Evolutionary conservation across 2,797 vertebrate species (phyloP).

Genomic region (Lates japonicus): DNA sequence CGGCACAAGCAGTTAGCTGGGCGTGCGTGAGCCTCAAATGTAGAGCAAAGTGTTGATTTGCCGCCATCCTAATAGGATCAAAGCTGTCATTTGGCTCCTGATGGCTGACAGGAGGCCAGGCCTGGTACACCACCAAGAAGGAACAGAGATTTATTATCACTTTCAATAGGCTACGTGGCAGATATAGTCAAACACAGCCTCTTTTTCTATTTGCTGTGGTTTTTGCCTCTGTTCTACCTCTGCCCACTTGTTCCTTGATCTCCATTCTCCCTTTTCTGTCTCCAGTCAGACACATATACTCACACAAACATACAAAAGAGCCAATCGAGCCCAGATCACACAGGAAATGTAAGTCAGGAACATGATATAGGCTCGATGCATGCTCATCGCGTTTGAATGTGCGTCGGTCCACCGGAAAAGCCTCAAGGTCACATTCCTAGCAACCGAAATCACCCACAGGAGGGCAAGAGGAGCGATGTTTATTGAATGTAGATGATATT

Average conservation of each 20-base stretch:
- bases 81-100: slow-evolving; percentile 87
- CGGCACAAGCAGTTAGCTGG: slow-evolving; percentile 80
- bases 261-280: slow-evolving; percentile 19
- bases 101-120: slow-evolving; percentile 85
- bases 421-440: slow-evolving; percentile 68
- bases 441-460: slow-evolving; percentile 69
- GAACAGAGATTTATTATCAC: slow-evolving; percentile 75
- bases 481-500: slow-evolving; percentile 82
- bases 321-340: slow-evolving; percentile 57
- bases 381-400: slow-evolving; percentile 82
- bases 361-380: slow-evolving; percentile 36
- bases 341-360: slow-evolving; percentile 40
- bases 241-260: slow-evolving; percentile 44
- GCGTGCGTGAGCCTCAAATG: slow-evolving; percentile 83
- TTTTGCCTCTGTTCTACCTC: slow-evolving; percentile 18
- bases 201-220: slow-evolving; percentile 37
- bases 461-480: slow-evolving; percentile 71
- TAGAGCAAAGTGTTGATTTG: slow-evolving; percentile 90
- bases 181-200: slow-evolving; percentile 48
- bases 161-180: slow-evolving; percentile 64
- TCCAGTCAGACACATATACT: slow-evolving; percentile 16
- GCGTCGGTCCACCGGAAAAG: slow-evolving; percentile 75
- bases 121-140: slow-evolving; percentile 85
- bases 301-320: slow-evolving; percentile 70
- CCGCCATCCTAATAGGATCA: slow-evolving; percentile 89